Percentiles rank a stretch among this genome's conserved stretches.
Conservation (phyloP, 2,113 vertebrate species). For the Mystacornis crossleyi region DNA sequence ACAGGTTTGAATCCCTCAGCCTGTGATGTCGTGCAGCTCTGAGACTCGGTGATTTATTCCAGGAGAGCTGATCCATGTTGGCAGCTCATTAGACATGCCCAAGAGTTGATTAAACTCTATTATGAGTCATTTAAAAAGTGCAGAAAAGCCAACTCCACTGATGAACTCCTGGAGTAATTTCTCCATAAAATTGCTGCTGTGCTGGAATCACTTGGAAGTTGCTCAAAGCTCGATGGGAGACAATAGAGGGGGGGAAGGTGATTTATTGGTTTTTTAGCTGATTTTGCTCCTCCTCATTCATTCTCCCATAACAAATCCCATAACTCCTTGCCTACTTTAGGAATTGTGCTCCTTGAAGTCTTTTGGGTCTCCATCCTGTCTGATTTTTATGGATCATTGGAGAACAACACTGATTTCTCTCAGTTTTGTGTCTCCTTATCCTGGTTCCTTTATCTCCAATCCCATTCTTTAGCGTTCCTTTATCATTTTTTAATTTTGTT, state of each 20-base stretch:
- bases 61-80: background rate
- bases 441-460: background rate
- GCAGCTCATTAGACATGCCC: slow-evolving; percentile 30
- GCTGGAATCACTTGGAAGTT: slow-evolving; percentile 2
- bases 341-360: background rate
- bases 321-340: background rate
- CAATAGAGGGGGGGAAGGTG: background rate
- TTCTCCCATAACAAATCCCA: background rate
- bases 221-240: background rate
- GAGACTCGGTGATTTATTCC: background rate
- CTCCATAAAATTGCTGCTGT: background rate
- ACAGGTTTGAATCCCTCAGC: background rate
- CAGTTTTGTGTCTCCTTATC: background rate
- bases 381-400: background rate
- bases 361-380: background rate
- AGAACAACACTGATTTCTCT: background rate
- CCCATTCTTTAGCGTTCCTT: background rate
- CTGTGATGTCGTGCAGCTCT: accelerated
- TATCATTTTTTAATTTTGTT: background rate
- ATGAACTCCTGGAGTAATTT: slow-evolving; percentile 32
- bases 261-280: background rate
- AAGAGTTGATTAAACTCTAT: slow-evolving; percentile 35
- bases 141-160: slow-evolving; percentile 2
- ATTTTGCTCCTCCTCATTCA: background rate
- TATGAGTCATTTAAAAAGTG: slow-evolving; percentile 33